These are phyloP conservation scores for Phocoena sinus DNA, from an alignment of 2,113 vertebrate genomes.

Conservation along the genomic window DNA sequence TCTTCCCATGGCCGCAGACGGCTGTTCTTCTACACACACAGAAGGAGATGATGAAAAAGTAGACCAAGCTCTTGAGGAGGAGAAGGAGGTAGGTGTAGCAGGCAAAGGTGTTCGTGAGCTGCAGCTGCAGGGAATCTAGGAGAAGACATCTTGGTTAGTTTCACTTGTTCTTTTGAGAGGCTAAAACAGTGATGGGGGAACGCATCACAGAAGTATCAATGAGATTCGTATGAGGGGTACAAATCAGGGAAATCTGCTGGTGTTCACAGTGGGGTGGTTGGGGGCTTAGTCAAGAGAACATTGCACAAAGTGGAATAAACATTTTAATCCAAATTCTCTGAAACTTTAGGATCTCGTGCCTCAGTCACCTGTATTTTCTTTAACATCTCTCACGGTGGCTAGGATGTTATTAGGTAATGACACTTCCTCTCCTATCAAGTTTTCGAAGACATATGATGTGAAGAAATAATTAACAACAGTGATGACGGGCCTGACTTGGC, in stretches of 20 bases:
- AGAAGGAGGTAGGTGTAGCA: conserved; percentile 74
- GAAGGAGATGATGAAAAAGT: conserved; percentile 53
- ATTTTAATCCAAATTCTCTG: background rate
- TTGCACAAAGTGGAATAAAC: background rate
- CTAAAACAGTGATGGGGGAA: background rate
- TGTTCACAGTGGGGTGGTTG: fast-evolving
- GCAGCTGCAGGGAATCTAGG: conserved; percentile 24
- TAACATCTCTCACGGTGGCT: background rate
- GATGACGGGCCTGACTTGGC: background rate
- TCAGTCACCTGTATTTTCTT: background rate
- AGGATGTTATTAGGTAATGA: background rate
- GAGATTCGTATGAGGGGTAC: background rate
- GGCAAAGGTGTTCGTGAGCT: conserved; percentile 67
- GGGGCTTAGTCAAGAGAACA: background rate
- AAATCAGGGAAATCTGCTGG: background rate
- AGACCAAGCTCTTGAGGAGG: conserved; percentile 73
- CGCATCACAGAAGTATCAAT: background rate
- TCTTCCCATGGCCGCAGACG: background rate
- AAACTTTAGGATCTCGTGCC: background rate
- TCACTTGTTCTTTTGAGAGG: background rate
- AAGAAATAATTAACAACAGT: background rate
- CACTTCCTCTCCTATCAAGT: background rate
- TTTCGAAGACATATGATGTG: background rate
- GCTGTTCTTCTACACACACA: conserved; percentile 45
- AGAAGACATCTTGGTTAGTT: conserved; percentile 24